A percentile compares a stretch with the other conserved stretches of the same genome.
Conservation (phyloP, 35 echinoderm and acorn worm genomes). For the Ophioderma brevispina region DNA sequence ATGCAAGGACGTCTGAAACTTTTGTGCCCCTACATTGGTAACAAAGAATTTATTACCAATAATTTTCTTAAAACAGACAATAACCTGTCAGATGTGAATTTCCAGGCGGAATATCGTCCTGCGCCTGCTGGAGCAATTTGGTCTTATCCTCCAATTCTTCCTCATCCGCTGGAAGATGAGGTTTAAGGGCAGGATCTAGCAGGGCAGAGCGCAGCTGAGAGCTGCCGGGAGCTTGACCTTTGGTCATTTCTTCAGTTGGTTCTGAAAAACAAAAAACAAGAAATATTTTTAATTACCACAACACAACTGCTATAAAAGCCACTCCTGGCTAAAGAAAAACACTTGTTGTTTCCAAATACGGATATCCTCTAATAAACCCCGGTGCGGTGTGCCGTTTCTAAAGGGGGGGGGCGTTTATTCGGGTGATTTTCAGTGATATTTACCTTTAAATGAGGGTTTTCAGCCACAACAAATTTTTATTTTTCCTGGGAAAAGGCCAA, state of each 20-base stretch:
- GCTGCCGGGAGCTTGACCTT: constrained; percentile 66
- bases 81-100: constrained; percentile 97
- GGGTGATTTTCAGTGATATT: too few species aligned
- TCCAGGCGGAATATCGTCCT: constrained; percentile 97
- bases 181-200: constrained; percentile 90
- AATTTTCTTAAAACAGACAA: too few species aligned
- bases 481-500: too few species aligned
- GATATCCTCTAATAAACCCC: neutral
- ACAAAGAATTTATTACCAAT: too few species aligned
- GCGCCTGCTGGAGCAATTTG: constrained; percentile 82
- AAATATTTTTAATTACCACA: neutral
- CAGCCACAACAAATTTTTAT: too few species aligned
- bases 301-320: neutral
- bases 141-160: constrained; percentile 89
- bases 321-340: neutral
- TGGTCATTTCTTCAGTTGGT: constrained; percentile 79
- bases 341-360: neutral
- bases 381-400: neutral
- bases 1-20: too few species aligned
- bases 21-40: too few species aligned
- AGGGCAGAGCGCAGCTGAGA: constrained; percentile 77
- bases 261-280: constrained; percentile 40
- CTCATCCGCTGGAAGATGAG: constrained; percentile 80
- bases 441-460: too few species aligned
- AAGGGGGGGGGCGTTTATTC: neutral